These are phyloP conservation scores for Micronycteris hirsuta DNA, from an alignment of 2,113 vertebrate genomes.

Conservation along the genomic window DNA sequence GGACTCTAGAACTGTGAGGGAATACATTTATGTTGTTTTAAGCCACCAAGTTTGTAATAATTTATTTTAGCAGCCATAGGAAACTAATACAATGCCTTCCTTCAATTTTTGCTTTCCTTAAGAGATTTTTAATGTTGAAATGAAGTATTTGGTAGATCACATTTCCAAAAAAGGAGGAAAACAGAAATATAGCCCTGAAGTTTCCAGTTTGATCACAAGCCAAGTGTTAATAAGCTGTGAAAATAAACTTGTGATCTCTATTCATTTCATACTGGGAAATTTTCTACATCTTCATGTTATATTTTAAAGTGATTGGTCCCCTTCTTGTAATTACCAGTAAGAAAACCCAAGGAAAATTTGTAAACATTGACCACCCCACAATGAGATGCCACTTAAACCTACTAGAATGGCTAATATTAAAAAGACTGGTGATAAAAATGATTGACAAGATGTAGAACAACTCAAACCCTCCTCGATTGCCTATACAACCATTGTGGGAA, in stretches of 20 bases:
- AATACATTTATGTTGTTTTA: neutral
- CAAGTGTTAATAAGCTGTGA: neutral
- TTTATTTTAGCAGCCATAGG: neutral
- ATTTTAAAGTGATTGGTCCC: neutral
- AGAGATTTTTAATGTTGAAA: slow-evolving; percentile 16
- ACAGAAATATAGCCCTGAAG: neutral
- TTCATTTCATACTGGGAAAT: neutral
- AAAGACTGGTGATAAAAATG: neutral
- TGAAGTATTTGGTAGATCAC: neutral
- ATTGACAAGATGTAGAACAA: neutral
- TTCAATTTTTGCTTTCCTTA: neutral
- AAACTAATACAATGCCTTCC: neutral
- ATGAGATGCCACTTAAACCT: neutral
- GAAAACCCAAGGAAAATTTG: neutral
- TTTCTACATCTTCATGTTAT: neutral
- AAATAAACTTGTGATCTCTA: neutral
- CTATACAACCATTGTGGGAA: neutral
- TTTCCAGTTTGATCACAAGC: neutral
- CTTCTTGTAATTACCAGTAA: neutral
- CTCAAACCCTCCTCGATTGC: neutral
- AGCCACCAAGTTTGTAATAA: neutral
- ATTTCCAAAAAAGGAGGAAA: neutral
- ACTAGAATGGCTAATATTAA: neutral
- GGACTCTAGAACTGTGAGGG: neutral
- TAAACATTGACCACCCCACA: neutral